A percentile compares a stretch with the other conserved stretches of the same genome.
Conservation (phyloP, 2,888 invertebrate genomes). For the Ochlodes sylvanus region DNA sequence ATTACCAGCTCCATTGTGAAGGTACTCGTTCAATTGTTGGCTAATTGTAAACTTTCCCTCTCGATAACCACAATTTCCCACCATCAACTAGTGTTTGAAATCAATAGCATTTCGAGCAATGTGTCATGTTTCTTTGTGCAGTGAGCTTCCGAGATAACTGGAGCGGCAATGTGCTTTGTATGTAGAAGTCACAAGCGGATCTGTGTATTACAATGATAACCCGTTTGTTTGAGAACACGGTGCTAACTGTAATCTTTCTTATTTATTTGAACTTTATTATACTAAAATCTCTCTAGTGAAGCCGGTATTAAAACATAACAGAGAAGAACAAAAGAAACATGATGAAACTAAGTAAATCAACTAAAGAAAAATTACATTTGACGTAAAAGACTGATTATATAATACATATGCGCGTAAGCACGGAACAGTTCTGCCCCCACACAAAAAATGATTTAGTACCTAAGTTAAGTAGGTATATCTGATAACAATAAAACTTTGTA, state of each 20-base stretch:
- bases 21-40: not conserved
- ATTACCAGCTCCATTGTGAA: not conserved
- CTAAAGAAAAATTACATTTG: too few relatives aligned
- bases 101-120: slow-evolving; percentile 30
- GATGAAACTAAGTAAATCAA: too few relatives aligned
- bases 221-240: not conserved
- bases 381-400: too few relatives aligned
- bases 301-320: too few relatives aligned
- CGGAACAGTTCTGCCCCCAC: too few relatives aligned
- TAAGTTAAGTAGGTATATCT: too few relatives aligned
- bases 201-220: not conserved
- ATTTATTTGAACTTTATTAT: too few relatives aligned
- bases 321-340: too few relatives aligned
- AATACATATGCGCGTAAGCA: too few relatives aligned
- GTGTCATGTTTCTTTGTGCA: slow-evolving; percentile 27
- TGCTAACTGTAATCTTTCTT: not conserved
- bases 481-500: too few relatives aligned
- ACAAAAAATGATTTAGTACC: too few relatives aligned
- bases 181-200: slow-evolving; percentile 35
- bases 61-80: slow-evolving; percentile 25
- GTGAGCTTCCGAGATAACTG: slow-evolving; percentile 27
- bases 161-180: slow-evolving; percentile 19
- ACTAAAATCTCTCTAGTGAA: not conserved
- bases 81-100: slow-evolving; percentile 16
- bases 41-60: slow-evolving; percentile 14